Evolutionary conservation across 1,140 invertebrate genomes (phyloP).

Genomic region (Drosophila setifemur): DNA sequence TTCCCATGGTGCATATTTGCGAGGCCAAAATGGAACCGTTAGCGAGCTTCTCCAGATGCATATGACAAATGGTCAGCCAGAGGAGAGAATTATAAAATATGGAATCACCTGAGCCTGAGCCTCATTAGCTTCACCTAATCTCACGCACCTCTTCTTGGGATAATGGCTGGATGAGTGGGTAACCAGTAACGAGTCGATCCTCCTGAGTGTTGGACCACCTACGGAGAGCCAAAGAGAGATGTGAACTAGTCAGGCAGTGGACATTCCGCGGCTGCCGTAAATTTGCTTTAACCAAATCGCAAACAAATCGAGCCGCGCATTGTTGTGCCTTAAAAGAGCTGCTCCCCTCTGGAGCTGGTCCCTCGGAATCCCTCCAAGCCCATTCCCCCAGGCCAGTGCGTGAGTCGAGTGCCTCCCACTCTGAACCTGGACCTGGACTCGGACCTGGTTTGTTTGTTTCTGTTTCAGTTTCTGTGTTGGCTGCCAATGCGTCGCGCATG

Average conservation of each 20-base stretch:
- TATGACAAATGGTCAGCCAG: constrained; percentile 52
- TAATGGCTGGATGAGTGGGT: neutral
- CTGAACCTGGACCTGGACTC: constrained; percentile 6
- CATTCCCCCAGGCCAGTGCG: constrained; percentile 27
- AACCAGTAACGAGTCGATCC: neutral
- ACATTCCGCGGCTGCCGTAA: constrained; percentile 45
- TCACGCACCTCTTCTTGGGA: constrained; percentile 31
- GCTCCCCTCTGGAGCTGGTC: too few species aligned
- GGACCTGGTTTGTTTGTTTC: constrained; percentile 29
- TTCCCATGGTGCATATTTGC: constrained; percentile 51
- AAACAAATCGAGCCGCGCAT: constrained; percentile 69
- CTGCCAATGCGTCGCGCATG: constrained; percentile 72
- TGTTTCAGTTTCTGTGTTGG: constrained; percentile 33
- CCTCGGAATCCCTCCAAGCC: neutral
- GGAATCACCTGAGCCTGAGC: neutral
- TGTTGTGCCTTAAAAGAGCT: constrained; percentile 59
- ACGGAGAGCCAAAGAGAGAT: constrained; percentile 23
- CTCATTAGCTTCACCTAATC: constrained; percentile 34
- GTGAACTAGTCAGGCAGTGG: constrained; percentile 3
- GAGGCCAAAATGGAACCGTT: constrained; percentile 23
- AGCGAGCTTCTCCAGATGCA: constrained; percentile 21
- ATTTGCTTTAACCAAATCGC: constrained; percentile 69
- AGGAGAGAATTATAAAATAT: neutral
- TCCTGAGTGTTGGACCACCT: constrained; percentile 47
- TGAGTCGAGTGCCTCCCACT: constrained; percentile 57